phyloP scores from a whole-genome alignment of 2,797 vertebrate genomes.

The Fundulus diaphanus region DNA sequence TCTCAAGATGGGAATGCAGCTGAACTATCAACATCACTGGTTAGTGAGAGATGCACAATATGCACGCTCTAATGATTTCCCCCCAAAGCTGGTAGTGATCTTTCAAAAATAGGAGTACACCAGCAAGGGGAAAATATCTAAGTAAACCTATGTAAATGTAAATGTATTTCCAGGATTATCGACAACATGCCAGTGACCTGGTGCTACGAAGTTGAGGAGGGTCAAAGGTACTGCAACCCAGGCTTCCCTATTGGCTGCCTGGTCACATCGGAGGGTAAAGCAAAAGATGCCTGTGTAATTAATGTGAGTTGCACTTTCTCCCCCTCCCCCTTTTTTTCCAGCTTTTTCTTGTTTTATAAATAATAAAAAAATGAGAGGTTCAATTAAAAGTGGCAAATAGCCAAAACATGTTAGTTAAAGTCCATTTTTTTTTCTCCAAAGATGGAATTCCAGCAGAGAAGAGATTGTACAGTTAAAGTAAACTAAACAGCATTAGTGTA shows the following conservation, averaged over 20 bases:
- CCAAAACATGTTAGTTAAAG: neutral
- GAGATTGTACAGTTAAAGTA: neutral
- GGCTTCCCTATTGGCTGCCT: conserved; percentile 93
- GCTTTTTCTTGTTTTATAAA: neutral
- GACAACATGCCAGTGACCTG: conserved; percentile 95
- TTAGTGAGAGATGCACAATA: conserved; percentile 11
- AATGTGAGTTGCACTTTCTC: conserved; percentile 82
- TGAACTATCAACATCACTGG: conserved; percentile 95
- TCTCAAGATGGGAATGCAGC: conserved; percentile 90
- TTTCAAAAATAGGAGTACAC: neutral
- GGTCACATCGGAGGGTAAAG: conserved; percentile 80
- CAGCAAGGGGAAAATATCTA: neutral
- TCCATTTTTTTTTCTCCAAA: neutral
- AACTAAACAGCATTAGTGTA: neutral
- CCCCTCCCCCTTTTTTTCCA: neutral
- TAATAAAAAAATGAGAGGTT: neutral
- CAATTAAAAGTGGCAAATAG: neutral
- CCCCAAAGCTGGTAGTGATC: neutral
- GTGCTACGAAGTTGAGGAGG: conserved; percentile 89
- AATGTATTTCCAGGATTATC: conserved; percentile 84
- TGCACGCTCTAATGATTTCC: neutral
- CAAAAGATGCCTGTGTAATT: conserved; percentile 89
- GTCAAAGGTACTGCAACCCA: conserved; percentile 89
- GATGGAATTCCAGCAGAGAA: neutral
- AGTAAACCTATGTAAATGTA: neutral